phyloP scores from a whole-genome alignment of 37 sponge, comb jelly and placozoan genomes.

The Bolinopsis microptera region DNA sequence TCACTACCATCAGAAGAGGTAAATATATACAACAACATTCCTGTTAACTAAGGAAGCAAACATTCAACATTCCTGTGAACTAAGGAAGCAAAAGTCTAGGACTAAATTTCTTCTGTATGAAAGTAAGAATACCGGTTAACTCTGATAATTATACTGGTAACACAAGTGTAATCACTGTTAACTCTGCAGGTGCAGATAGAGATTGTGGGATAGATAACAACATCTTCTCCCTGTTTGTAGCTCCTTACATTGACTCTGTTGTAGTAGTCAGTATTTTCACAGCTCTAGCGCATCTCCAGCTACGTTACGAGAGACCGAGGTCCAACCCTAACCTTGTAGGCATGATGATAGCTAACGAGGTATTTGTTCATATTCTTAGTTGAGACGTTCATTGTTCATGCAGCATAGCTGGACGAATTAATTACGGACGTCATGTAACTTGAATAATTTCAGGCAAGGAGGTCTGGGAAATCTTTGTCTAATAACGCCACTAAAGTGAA shows the following conservation, averaged over 20 bases:
- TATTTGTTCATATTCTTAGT: no score
- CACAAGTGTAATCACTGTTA: no score
- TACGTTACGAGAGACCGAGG: constrained; percentile 5
- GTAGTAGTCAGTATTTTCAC: not conserved
- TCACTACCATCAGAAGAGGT: constrained; percentile 44
- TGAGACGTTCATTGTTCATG: no score
- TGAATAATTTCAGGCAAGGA: not conserved
- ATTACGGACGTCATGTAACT: no score
- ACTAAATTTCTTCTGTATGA: no score
- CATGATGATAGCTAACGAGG: constrained; percentile 3
- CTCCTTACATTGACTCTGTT: not conserved
- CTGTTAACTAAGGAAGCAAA: no score
- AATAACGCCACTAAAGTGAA: not conserved
- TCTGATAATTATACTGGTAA: no score
- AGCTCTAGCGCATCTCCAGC: not conserved
- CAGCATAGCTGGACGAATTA: no score
- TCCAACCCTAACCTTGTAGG: not conserved
- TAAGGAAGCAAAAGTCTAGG: no score
- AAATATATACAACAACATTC: not conserved
- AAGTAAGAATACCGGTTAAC: no score
- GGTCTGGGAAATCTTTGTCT: not conserved
- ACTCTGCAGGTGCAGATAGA: not conserved
- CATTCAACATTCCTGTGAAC: no score
- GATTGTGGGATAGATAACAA: not conserved
- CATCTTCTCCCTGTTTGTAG: not conserved